These are phyloP conservation scores for Perca schrenkii DNA, from an alignment of 2,113 vertebrate genomes.

Conservation along the genomic window DNA sequence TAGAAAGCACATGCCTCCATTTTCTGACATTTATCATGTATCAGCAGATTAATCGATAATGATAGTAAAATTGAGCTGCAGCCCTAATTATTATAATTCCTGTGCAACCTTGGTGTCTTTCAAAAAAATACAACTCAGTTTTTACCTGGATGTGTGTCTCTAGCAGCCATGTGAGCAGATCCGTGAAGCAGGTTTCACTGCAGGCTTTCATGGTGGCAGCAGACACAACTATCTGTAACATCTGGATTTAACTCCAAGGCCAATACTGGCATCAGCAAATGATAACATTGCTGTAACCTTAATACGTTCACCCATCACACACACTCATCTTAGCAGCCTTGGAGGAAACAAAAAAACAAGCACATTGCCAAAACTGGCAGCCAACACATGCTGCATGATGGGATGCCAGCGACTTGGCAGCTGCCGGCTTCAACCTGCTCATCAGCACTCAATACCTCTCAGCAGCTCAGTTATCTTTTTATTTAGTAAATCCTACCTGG, in stretches of 20 bases:
- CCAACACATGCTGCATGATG: slow-evolving; percentile 31
- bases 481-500: slow-evolving; percentile 52
- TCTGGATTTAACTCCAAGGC: not conserved
- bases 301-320: slow-evolving; percentile 4
- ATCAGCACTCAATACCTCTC: slow-evolving; percentile 35
- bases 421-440: slow-evolving; percentile 25
- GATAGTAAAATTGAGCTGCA: not conserved
- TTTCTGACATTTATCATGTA: not conserved
- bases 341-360: not conserved
- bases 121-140: too few species aligned
- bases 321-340: slow-evolving; percentile 18
- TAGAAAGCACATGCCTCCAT: not conserved
- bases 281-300: slow-evolving; percentile 20
- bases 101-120: not conserved
- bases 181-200: too few species aligned
- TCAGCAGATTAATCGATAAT: not conserved
- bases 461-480: slow-evolving; percentile 41
- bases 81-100: not conserved
- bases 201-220: not conserved
- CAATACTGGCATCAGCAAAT: not conserved
- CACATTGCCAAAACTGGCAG: slow-evolving; percentile 7
- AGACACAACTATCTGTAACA: not conserved
- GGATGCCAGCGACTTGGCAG: slow-evolving; percentile 36
- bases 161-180: too few species aligned
- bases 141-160: too few species aligned